phyloP scores from a whole-genome alignment of 2,113 vertebrate genomes.

The Lepidiolamprologus cunningtoni region DNA sequence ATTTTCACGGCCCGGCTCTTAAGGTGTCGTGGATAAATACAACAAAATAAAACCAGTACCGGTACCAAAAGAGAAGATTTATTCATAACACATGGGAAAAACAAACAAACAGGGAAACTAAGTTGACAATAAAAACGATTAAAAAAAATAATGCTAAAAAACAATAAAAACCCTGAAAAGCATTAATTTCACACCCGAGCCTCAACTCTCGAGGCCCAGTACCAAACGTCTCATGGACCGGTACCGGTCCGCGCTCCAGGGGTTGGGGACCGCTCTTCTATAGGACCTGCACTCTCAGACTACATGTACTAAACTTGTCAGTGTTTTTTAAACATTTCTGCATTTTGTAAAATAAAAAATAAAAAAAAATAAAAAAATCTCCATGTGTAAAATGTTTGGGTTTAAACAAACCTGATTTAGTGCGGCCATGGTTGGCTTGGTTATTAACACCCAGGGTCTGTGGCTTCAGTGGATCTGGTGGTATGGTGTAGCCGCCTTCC shows the following conservation, averaged over 20 bases:
- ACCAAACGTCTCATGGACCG: neutral
- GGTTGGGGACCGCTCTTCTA: neutral
- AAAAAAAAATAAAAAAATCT: rapidly evolving
- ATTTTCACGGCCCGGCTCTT: neutral
- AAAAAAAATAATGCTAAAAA: neutral
- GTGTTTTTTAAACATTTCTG: neutral
- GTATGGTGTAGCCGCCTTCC: constrained; percentile 71
- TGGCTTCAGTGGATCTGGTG: constrained; percentile 87
- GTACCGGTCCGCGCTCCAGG: rapidly evolving
- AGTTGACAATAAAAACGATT: neutral
- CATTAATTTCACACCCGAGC: neutral
- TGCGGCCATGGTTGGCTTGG: constrained; percentile 76
- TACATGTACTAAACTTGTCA: neutral
- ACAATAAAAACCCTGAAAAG: neutral
- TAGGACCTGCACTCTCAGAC: neutral
- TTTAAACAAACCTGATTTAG: constrained; percentile 81
- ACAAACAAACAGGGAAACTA: neutral
- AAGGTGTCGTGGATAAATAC: neutral
- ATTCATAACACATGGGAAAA: neutral
- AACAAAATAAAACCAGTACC: neutral
- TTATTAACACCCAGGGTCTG: constrained; percentile 81
- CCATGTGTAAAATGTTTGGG: neutral
- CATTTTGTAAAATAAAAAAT: neutral
- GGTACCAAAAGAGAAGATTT: neutral
- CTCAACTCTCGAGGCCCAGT: neutral